Base-by-base conservation (phyloP, 2,888 invertebrate species). In the Troides oblongomaculatus region DNA sequence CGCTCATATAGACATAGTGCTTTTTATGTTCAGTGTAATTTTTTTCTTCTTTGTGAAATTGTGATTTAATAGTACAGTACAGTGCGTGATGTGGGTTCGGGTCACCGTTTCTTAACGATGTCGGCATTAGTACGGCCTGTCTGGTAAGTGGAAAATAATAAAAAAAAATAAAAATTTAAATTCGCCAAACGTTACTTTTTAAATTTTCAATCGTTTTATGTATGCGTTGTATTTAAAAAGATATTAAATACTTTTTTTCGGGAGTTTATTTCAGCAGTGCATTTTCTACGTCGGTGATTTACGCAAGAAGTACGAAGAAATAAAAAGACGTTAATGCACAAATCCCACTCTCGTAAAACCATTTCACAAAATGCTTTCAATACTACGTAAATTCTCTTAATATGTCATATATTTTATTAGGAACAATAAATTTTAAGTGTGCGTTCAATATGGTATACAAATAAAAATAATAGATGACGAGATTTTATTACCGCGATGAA, bases 281-380 rank as follows among this genome's bases (percentile, higher is more conserved):
- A 79, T 81, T 70, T 69, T 79, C 82, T 74, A 77, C 88, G 81
- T 80, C 83, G 79, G 78, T 84, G 88, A 86, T 81, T 83, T 79
- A 78, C 72, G 83, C 80, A 86, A 87, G 89, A 86, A 86, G 83
- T 85, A 81, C 83, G 82, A 85, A 86, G 85, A 85, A 75, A 74
- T 74, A 75, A 80, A 76, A 78, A 81, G 81, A 80, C 84, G 86
- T 87, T 85, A 81, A 86, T 88, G 92, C 92, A 92, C 90, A 92
- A 92, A 88, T 90, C 92, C 92, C 92, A 92, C 92, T 90, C 87
- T 88, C 85, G 86, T 90, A 92, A 92, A 92, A 92, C 92, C 92
- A 92, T 92, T 92, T 92, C 92, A 92, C 92, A 85, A 89, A 87
- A 90, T 90, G 92, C 92, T 92, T 92, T 92, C 92, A 89, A 86